Percentiles rank a stretch among this genome's conserved stretches.
phyloP scores from a whole-genome alignment of 2,888 invertebrate species.

The Oligia fasciuncula region DNA sequence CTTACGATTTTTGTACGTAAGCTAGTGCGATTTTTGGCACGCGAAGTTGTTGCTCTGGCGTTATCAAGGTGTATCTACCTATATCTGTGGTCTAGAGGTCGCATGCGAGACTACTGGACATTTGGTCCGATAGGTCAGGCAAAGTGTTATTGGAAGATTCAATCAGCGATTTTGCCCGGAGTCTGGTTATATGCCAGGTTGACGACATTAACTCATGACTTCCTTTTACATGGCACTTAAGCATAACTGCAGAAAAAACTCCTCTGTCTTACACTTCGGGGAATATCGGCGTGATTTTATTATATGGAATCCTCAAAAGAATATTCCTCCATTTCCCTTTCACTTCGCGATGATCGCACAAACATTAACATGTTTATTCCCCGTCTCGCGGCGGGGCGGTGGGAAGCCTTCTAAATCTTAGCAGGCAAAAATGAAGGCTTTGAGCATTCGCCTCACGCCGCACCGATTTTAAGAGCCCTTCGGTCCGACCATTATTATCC shows the following conservation, averaged over 20 bases:
- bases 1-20: no score
- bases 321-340: slow-evolving; percentile 9
- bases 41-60: no score
- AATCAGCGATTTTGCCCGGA: not conserved
- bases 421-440: slow-evolving; percentile 68
- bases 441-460: slow-evolving; percentile 77
- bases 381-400: slow-evolving; percentile 45
- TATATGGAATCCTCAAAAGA: not conserved
- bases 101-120: no score
- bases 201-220: not conserved
- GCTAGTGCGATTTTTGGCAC: no score
- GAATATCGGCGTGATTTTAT: not conserved
- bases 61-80: no score
- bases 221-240: not conserved
- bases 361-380: slow-evolving; percentile 60
- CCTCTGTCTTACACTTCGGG: not conserved
- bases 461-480: slow-evolving; percentile 77
- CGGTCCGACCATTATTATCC: slow-evolving; percentile 77
- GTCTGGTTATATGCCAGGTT: not conserved
- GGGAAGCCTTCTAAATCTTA: slow-evolving; percentile 46
- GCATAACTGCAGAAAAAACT: not conserved
- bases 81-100: no score
- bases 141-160: not conserved
- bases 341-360: slow-evolving; percentile 45
- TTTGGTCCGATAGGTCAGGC: not conserved